phyloP scores from a whole-genome alignment of 2,888 invertebrate genomes.

The Ormyrus thymus region DNA sequence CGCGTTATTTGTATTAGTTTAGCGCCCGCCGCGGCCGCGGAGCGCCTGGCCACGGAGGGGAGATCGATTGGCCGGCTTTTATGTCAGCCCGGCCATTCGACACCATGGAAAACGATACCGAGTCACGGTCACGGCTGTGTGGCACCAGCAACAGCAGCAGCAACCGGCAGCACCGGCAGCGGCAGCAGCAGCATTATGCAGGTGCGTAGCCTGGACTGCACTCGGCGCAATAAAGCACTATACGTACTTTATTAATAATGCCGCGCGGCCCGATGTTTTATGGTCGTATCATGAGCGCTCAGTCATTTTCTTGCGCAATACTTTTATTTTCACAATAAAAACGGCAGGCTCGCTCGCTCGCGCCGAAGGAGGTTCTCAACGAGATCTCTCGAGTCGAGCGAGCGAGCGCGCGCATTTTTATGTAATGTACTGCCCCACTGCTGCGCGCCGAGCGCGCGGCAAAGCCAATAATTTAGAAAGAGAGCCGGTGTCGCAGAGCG shows the following conservation, averaged over 20 bases:
- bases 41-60: background rate
- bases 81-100: conserved; percentile 55
- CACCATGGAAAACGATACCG: conserved; percentile 57
- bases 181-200: conserved; percentile 26
- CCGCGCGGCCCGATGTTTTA: conserved; percentile 68
- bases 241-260: conserved; percentile 71
- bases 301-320: conserved; percentile 70
- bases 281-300: conserved; percentile 66
- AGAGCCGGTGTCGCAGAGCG: conserved; percentile 20
- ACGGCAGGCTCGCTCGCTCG: conserved; percentile 50
- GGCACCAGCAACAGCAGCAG: conserved; percentile 40
- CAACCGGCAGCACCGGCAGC: conserved; percentile 5
- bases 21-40: conserved; percentile 1
- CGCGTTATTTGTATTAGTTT: conserved; percentile 52
- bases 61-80: conserved; percentile 55
- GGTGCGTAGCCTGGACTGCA: conserved; percentile 57
- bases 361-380: conserved; percentile 26
- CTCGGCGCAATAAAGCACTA: conserved; percentile 66
- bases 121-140: conserved; percentile 61
- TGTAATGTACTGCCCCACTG: conserved; percentile 23
- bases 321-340: conserved; percentile 69
- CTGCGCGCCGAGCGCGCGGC: conserved; percentile 15
- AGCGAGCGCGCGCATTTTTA: conserved; percentile 38
- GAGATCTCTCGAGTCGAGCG: conserved; percentile 2
- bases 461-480: conserved; percentile 42